A percentile compares a stretch with the other conserved stretches of the same genome.
These are phyloP conservation scores for Holacanthella duospinosa DNA, from an alignment of 2,888 invertebrate species.

Conservation along the genomic window DNA sequence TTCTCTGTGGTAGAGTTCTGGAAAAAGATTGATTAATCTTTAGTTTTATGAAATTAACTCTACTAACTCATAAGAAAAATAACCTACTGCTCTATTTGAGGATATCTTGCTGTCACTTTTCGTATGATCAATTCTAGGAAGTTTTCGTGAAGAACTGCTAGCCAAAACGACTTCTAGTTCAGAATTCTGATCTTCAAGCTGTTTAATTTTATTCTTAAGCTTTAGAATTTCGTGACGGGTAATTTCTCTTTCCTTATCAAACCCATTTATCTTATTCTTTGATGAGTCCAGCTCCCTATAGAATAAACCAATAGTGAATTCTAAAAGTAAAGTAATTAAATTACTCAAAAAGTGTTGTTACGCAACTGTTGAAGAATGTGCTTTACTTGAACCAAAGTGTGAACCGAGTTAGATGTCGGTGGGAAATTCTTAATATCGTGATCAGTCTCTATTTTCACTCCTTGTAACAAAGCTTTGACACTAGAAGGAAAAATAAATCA, in stretches of 20 bases:
- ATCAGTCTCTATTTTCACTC: background rate
- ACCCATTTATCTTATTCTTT: background rate
- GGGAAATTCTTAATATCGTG: background rate
- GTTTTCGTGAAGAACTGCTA: too few relatives aligned
- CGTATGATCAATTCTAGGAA: too few relatives aligned
- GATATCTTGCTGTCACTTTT: too few relatives aligned
- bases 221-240: background rate
- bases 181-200: background rate
- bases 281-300: background rate
- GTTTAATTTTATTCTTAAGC: background rate
- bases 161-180: too few relatives aligned
- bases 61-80: too few relatives aligned
- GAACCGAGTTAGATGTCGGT: background rate
- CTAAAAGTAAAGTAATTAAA: background rate
- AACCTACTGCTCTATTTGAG: too few relatives aligned
- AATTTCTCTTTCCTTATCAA: background rate
- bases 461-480: background rate
- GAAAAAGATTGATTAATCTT: too few relatives aligned
- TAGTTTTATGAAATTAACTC: too few relatives aligned
- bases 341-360: background rate
- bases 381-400: background rate
- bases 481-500: background rate
- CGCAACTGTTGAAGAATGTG: background rate
- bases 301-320: background rate
- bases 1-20: too few relatives aligned